Evolutionary conservation across 2,888 invertebrate species (phyloP), one percentile per base, ranked within the genome.

Genomic region (Molorchus minor): DNA sequence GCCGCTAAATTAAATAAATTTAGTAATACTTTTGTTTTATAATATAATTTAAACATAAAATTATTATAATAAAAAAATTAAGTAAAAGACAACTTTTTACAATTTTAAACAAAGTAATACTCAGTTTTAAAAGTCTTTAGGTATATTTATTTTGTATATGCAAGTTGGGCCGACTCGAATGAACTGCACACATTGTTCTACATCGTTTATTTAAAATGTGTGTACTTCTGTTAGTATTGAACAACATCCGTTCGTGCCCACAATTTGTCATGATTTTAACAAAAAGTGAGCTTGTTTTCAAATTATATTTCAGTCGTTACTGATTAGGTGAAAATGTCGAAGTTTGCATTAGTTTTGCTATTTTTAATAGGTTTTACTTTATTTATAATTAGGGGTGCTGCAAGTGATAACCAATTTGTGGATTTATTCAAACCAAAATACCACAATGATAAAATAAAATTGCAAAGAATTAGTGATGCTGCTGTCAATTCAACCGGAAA

Each of bases 231-330:
- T 21, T 52, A 63, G 53, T 62, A 63, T 76, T 77, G 67, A 71
- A 75, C 75, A 76, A 78, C 76, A 74, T 78, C 78, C 78, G 76
- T 68, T 76, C 71, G 64, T 70, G 59, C 77, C 77, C 76, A 75
- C 58, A 67, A 62, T 76, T 76, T 72, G 77, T 77, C 76, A 77
- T 68, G 59, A 64, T 56, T 15, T 29, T 54, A 67, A 72, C 69
- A 72, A 70, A 72, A 70, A 7, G 65, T 60, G 57, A 29, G 49
- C 54, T 45, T 52, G 45, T 25, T 46, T 51, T 43, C 30, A 33
- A 35, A 40, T n/a, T 41, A 49, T 52, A 40, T 29, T 19, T 51
- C 58, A 62, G 65, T 65, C 44, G 56, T 52, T 44, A 25, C 47
- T 8, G 7, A 44, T 40, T 44, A 59, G 44, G 40, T 54, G 53